A percentile compares a stretch with the other conserved stretches of the same genome.
These are phyloP conservation scores for Epizoanthus stellaris DNA, from an alignment of 92 coral and sea anemone genomes.

Conservation along the genomic window DNA sequence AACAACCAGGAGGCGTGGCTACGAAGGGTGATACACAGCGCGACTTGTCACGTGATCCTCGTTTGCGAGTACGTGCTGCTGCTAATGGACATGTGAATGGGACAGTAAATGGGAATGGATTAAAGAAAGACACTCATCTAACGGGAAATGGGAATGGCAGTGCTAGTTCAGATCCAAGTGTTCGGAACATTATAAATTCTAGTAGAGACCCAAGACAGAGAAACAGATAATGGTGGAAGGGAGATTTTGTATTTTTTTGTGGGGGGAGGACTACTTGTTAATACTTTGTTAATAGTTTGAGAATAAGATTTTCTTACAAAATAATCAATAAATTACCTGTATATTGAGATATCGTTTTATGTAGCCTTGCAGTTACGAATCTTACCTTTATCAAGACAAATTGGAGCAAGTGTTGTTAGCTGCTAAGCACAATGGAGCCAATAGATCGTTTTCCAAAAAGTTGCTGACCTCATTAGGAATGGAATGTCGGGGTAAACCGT, in stretches of 20 bases:
- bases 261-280: not conserved
- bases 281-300: slow-evolving; percentile 12
- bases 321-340: slow-evolving; percentile 7
- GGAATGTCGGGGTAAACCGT: too few species aligned
- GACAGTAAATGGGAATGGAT: slow-evolving; percentile 57
- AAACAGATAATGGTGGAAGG: slow-evolving; percentile 56
- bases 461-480: too few species aligned
- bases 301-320: slow-evolving; percentile 12
- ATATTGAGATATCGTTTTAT: not conserved
- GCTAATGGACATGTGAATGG: slow-evolving; percentile 53
- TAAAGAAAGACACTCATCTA: slow-evolving; percentile 42
- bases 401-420: too few species aligned
- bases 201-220: slow-evolving; percentile 96
- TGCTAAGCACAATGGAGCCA: too few species aligned
- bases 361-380: not conserved
- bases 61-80: slow-evolving; percentile 78
- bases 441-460: too few species aligned
- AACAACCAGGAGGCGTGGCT: slow-evolving; percentile 44
- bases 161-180: slow-evolving; percentile 57
- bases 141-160: slow-evolving; percentile 49
- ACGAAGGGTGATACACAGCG: slow-evolving; percentile 65
- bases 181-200: slow-evolving; percentile 88
- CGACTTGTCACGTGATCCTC: slow-evolving; percentile 89
- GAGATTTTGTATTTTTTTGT: not conserved
- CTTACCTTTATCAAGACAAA: too few species aligned